Percentiles rank a stretch among this genome's conserved stretches.
phyloP scores from a whole-genome alignment of 2,888 invertebrate species.

The Patella depressa region DNA sequence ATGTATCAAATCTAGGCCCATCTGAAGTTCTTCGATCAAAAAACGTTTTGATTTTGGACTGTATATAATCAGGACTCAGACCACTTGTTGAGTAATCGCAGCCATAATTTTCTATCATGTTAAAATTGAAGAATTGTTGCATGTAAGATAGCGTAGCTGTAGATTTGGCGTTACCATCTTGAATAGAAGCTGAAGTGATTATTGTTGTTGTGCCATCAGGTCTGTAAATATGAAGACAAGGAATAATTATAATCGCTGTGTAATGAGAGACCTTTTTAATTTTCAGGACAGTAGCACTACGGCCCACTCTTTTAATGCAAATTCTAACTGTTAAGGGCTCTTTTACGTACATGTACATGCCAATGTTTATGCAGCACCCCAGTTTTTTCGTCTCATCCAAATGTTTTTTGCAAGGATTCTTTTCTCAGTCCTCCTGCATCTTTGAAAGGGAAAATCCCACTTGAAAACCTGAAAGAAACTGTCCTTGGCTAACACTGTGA shows the following conservation, averaged over 20 bases:
- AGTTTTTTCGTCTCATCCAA: too few relatives aligned
- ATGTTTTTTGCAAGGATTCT: too few relatives aligned
- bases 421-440: too few relatives aligned
- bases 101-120: constrained; percentile 69
- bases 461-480: too few relatives aligned
- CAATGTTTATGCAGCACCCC: too few relatives aligned
- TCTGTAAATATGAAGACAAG: constrained; percentile 38
- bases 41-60: constrained; percentile 63
- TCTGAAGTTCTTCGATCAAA: constrained; percentile 65
- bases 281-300: too few relatives aligned
- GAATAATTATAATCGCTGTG: neutral
- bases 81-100: constrained; percentile 70
- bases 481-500: too few relatives aligned
- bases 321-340: too few relatives aligned
- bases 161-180: constrained; percentile 58
- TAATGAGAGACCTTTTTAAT: too few relatives aligned
- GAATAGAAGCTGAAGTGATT: constrained; percentile 53
- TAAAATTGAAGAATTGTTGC: constrained; percentile 66
- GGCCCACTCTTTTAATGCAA: too few relatives aligned
- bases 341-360: too few relatives aligned
- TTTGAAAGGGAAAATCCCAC: too few relatives aligned
- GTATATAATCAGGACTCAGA: constrained; percentile 55
- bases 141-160: constrained; percentile 61
- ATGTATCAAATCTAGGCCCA: constrained; percentile 70
- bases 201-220: constrained; percentile 51